Evolutionary conservation across 1,140 invertebrate species (phyloP).

Genomic region (Fopius arisanus): DNA sequence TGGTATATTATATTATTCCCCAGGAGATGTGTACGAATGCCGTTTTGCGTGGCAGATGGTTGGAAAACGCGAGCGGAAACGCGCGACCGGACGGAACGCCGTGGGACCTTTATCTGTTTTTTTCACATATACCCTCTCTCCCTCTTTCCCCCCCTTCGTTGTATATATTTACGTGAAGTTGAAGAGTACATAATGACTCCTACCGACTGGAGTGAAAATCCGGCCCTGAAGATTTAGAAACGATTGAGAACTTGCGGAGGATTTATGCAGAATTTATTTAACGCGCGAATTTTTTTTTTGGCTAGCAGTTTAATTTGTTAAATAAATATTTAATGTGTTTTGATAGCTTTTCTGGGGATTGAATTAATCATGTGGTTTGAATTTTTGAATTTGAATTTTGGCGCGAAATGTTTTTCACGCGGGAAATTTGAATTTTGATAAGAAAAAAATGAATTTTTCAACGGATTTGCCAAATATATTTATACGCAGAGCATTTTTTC

Average conservation of each 20-base stretch:
- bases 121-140: not conserved
- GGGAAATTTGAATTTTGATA: conserved; percentile 28
- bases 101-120: not conserved
- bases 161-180: too few relatives aligned
- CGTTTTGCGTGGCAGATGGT: conserved; percentile 18
- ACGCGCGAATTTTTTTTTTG: not conserved
- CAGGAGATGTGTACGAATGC: conserved; percentile 4
- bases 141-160: not conserved
- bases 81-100: not conserved
- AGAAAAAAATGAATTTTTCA: too few relatives aligned
- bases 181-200: too few relatives aligned
- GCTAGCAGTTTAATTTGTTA: not conserved
- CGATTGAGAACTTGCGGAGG: not conserved
- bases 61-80: conserved; percentile 21
- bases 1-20: not conserved
- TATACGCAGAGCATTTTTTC: not conserved
- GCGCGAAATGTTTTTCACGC: conserved; percentile 20
- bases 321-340: too few relatives aligned
- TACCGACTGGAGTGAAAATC: too few relatives aligned
- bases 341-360: too few relatives aligned
- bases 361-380: not conserved
- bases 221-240: too few relatives aligned
- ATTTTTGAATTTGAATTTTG: too few relatives aligned
- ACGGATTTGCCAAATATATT: too few relatives aligned
- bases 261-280: not conserved